Evolutionary conservation across 1,140 invertebrate species (phyloP).

Genomic region (Chlorops oryzae): DNA sequence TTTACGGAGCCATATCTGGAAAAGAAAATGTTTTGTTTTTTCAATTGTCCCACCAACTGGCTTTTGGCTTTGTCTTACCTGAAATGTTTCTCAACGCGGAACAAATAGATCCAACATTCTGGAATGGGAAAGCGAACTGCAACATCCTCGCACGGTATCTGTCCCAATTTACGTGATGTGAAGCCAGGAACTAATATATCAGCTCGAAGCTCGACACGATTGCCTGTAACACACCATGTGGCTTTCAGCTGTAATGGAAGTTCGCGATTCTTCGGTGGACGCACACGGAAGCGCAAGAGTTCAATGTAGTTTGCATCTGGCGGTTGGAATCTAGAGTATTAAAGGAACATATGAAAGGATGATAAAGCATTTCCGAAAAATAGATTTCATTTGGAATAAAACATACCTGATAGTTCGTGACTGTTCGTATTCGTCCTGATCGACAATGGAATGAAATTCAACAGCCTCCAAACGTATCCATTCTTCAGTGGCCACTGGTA

Average conservation of each 20-base stretch:
- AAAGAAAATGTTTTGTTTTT: conserved; percentile 1
- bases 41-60: not conserved
- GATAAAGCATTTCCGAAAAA: not conserved
- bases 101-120: conserved; percentile 98
- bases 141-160: conserved; percentile 96
- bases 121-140: conserved; percentile 95
- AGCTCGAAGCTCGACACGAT: conserved; percentile 85
- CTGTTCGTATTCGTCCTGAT: conserved; percentile 85
- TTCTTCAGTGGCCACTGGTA: conserved; percentile 97
- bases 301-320: conserved; percentile 98
- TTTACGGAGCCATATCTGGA: conserved; percentile 87
- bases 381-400: too few relatives aligned
- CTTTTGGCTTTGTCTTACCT: conserved; percentile 52
- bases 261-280: conserved; percentile 94
- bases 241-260: conserved; percentile 92
- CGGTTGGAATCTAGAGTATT: conserved; percentile 80
- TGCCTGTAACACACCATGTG: conserved; percentile 76
- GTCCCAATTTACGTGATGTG: conserved; percentile 86
- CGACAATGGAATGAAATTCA: conserved; percentile 92
- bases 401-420: conserved; percentile 82
- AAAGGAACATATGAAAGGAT: not conserved
- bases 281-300: conserved; percentile 91
- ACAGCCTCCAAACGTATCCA: conserved; percentile 95
- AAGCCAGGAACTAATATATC: conserved; percentile 96
- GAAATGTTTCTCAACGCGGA: conserved; percentile 97